phyloP scores from a whole-genome alignment of 2,888 invertebrate species.

The Phania funesta region DNA sequence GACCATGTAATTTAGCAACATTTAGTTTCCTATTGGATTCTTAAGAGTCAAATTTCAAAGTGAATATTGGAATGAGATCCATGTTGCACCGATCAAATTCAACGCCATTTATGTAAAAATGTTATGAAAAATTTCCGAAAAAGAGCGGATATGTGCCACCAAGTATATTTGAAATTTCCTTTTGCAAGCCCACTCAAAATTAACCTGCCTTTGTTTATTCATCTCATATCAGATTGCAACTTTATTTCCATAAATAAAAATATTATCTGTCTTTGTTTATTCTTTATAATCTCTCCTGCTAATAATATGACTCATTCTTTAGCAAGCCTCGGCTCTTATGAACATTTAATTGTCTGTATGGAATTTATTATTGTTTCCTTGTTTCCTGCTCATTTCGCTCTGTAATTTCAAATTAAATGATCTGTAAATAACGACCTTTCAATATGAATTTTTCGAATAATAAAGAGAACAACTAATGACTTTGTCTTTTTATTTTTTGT shows the following conservation, averaged over 20 bases:
- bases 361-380: slow-evolving; percentile 17
- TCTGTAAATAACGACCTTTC: slow-evolving; percentile 46
- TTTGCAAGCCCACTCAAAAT: too few species aligned
- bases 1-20: too few species aligned
- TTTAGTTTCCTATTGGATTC: too few species aligned
- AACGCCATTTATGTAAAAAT: too few species aligned
- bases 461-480: neutral
- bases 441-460: slow-evolving; percentile 5
- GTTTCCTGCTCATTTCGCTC: neutral
- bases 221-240: neutral
- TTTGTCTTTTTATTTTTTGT: neutral
- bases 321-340: neutral
- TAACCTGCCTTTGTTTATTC: neutral
- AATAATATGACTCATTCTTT: neutral
- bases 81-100: too few species aligned
- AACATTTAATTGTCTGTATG: slow-evolving; percentile 27
- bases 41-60: too few species aligned
- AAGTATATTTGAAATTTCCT: too few species aligned
- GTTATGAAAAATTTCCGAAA: too few species aligned
- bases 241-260: neutral
- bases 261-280: neutral
- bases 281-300: neutral
- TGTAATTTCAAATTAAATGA: slow-evolving; percentile 38
- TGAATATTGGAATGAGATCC: too few species aligned
- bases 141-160: too few species aligned